Evolutionary conservation across 2,888 invertebrate species (phyloP), one percentile per base, ranked within the genome.

Genomic region (Drosophila ustulata): DNA sequence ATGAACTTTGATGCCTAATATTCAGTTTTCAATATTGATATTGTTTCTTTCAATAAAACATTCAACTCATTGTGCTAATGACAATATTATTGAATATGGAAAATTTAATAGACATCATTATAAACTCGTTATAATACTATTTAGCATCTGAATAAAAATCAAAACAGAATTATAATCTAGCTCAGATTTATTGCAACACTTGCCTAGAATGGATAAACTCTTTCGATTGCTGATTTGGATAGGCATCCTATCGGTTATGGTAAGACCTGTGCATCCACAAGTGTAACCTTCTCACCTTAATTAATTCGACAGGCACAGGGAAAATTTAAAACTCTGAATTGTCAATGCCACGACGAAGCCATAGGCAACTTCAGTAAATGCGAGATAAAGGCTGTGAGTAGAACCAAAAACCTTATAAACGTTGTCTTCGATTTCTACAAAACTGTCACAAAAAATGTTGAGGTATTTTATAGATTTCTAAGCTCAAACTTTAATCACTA

Each of bases 321-420:
- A 1, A 63, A 63, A 18, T 56, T 56, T 25, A 63, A 56, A 26
- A 34, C 8, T 1, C 25, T 63, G 1, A 11, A 25, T 7, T 63
- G 63, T 2, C 9, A 32, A 13, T 0, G 3, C 6, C 6, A 3
- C 1, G 49, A 56, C n/a, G 8, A 13, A 23, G 2, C 25, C 1
- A 0, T 30, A 3, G 26, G 13, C 3, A 9, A 11, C 5, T 6
- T 49, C 2, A 47, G 3, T 2, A 4, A 28, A 4, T 63, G 63
- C 6, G 8, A 56, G 8, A 63, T 63, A 3, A 63, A 47, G 8
- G 63, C 63, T n/a, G 9, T 63, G 0, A 56, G n/a, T 41, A 30
- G 63, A 4, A 32, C 23, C 3, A 49, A 30, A 7, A 56, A 63
- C 18, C 0, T 32, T 0, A 25, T 63, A 1, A 49, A 56, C 11